These are phyloP conservation scores for Aepyceros melampus DNA, from an alignment of 2,113 vertebrate genomes.

Conservation along the genomic window DNA sequence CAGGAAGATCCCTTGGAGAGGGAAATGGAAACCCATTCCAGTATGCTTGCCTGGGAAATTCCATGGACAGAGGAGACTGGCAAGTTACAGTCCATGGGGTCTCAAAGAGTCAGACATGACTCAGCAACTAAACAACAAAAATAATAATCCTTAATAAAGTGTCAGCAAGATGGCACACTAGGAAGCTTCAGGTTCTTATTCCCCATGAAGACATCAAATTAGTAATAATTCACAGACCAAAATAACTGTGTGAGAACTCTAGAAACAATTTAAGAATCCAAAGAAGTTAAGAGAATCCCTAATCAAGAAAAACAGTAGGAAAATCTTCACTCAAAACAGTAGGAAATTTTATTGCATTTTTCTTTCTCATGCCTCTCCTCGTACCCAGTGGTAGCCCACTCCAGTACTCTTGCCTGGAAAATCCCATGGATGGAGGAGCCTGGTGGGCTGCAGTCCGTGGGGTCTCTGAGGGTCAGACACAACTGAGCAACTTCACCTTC, in stretches of 20 bases:
- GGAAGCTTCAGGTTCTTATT: not conserved
- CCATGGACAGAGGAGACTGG: not conserved
- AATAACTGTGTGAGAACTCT: not conserved
- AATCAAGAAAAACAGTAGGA: not conserved
- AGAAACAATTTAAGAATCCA: not conserved
- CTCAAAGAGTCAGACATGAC: fast-evolving
- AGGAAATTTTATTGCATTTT: not conserved
- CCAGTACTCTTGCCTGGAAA: too few relatives aligned
- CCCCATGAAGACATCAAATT: not conserved
- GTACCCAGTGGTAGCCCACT: too few relatives aligned
- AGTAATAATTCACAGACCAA: not conserved
- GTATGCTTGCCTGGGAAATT: not conserved
- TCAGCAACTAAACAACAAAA: not conserved
- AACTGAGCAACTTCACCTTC: too few relatives aligned
- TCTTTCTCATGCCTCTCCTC: not conserved
- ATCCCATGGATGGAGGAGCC: too few relatives aligned
- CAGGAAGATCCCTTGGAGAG: not conserved
- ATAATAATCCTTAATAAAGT: not conserved
- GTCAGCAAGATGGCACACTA: not conserved
- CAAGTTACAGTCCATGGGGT: not conserved
- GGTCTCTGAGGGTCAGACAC: too few relatives aligned
- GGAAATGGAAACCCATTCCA: not conserved
- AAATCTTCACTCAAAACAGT: not conserved
- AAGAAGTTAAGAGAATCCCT: not conserved
- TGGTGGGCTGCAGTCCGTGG: too few relatives aligned